Conservation (phyloP, 1,140 invertebrate genomes). For the Thalassaphorura encarpata region DNA sequence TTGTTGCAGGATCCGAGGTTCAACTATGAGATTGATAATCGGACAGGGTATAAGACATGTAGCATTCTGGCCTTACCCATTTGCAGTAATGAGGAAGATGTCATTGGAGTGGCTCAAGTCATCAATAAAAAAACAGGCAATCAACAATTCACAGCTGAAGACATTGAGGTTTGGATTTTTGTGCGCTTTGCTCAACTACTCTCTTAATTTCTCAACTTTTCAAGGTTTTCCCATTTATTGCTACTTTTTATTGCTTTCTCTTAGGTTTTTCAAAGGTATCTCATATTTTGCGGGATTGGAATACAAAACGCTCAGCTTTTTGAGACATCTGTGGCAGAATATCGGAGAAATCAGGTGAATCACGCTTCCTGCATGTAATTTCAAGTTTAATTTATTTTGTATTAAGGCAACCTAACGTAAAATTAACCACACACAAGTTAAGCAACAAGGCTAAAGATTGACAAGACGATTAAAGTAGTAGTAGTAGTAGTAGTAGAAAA, state of each 20-base stretch:
- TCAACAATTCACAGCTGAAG: constrained; percentile 73
- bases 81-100: constrained; percentile 88
- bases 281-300: constrained; percentile 94
- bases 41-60: constrained; percentile 84
- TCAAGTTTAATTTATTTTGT: too few relatives aligned
- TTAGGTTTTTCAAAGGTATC: constrained; percentile 59
- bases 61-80: constrained; percentile 90
- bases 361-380: too few relatives aligned
- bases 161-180: constrained; percentile 59
- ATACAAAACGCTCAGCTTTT: constrained; percentile 95
- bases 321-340: constrained; percentile 86
- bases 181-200: not conserved
- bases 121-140: constrained; percentile 88
- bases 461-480: too few relatives aligned
- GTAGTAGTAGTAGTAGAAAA: too few relatives aligned
- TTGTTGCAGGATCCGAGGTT: constrained; percentile 77
- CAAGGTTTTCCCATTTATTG: too few relatives aligned
- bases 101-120: constrained; percentile 93
- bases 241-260: constrained; percentile 29
- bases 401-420: too few relatives aligned
- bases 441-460: too few relatives aligned
- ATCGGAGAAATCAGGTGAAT: constrained; percentile 76
- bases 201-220: too few relatives aligned
- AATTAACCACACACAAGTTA: too few relatives aligned
- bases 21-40: constrained; percentile 80